phyloP scores from a whole-genome alignment of 2,888 invertebrate species.

The Spodoptera picta region DNA sequence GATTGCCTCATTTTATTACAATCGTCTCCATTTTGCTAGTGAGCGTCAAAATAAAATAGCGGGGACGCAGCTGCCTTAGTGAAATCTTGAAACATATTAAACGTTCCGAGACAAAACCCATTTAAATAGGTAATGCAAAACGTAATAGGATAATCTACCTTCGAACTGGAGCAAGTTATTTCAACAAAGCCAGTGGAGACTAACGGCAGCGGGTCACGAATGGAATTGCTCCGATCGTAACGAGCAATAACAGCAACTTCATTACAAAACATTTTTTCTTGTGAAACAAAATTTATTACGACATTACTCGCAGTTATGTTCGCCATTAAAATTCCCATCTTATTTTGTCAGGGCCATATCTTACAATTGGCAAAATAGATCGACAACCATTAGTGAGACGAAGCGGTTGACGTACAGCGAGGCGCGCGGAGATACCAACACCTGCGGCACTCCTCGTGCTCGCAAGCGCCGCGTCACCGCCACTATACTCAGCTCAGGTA shows the following conservation, averaged over 20 bases:
- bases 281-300: constrained; percentile 63
- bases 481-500: too few species aligned
- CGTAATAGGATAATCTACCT: constrained; percentile 49
- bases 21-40: constrained; percentile 6
- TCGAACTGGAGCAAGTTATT: constrained; percentile 35
- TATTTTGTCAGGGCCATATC: constrained; percentile 73
- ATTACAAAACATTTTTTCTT: constrained; percentile 61
- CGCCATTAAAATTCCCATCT: constrained; percentile 73
- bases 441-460: constrained; percentile 55
- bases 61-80: constrained; percentile 37
- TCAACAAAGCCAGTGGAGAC: constrained; percentile 21
- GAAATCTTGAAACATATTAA: constrained; percentile 34
- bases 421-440: constrained; percentile 43
- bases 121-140: constrained; percentile 52
- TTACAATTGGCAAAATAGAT: constrained; percentile 74
- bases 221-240: constrained; percentile 45
- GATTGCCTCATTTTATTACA: constrained; percentile 16
- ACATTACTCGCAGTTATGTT: constrained; percentile 68
- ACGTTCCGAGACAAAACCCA: constrained; percentile 37
- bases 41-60: constrained; percentile 24
- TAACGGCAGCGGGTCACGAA: constrained; percentile 41
- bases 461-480: too few species aligned
- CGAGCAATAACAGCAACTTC: constrained; percentile 59
- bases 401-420: not conserved
- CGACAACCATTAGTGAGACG: constrained; percentile 63